Conservation (phyloP, 2,113 vertebrate genomes). For the Lycaon pictus region DNA sequence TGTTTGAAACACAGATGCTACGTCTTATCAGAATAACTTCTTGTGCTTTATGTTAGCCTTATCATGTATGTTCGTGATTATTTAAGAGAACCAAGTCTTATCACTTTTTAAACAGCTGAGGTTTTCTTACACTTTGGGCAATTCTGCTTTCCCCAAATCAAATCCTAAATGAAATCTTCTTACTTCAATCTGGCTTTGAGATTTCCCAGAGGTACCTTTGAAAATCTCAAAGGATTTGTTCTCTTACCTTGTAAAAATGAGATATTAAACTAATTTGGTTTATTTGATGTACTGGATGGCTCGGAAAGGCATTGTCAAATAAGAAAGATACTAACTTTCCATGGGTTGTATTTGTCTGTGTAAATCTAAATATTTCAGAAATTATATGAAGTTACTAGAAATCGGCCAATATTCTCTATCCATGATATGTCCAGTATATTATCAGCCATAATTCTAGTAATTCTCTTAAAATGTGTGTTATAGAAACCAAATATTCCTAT, state of each 20-base stretch:
- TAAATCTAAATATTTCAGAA: neutral
- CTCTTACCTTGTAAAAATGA: neutral
- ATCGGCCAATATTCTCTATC: neutral
- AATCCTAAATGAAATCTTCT: neutral
- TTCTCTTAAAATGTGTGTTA: neutral
- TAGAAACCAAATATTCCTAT: neutral
- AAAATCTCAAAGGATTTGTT: neutral
- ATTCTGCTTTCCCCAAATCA: neutral
- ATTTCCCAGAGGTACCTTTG: neutral
- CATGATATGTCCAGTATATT: neutral
- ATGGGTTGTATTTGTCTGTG: neutral
- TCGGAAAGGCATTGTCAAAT: neutral
- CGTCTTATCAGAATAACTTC: slow-evolving; percentile 9
- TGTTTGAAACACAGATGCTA: neutral
- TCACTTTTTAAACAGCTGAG: neutral
- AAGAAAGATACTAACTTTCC: neutral
- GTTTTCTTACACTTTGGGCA: neutral
- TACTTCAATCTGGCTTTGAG: neutral
- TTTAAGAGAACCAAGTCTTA: neutral
- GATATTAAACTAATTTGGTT: neutral
- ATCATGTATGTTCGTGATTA: neutral
- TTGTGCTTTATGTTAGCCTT: neutral
- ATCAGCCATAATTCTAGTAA: neutral
- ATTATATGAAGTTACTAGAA: neutral
- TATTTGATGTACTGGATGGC: neutral